Evolutionary conservation across 2,113 vertebrate genomes (phyloP), one percentile per base, ranked within the genome.

Genomic region (Phyllopteryx taeniolatus): DNA sequence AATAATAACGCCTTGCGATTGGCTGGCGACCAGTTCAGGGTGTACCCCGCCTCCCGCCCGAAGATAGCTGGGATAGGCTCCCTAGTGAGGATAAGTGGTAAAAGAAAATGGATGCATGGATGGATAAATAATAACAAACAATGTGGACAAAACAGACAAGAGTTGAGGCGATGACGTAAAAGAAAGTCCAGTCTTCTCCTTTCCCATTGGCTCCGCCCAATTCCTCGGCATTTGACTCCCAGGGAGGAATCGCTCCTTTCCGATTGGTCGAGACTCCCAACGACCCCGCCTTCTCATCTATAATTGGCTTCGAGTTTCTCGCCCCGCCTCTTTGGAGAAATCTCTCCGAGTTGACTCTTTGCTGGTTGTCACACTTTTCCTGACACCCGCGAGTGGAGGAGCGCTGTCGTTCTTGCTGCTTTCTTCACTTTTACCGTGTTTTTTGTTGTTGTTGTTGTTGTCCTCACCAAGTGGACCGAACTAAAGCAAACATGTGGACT

Each of bases 251-350:
- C 43, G 15, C 43, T 47, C n/a, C 13, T 47, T 12, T 47, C 22
- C 31, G 44, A 47, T 66, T 66, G 64, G 64, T 4, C 2, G 22
- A 66, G 44, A 66, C 22, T 4, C 10, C n/a, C 2, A 14, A 66
- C 44, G 0, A 3, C 8, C 22, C 64, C 43, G 64, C 64, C 44
- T 65, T 66, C 44, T 47, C 4, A 0, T 1, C 59, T 68, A 62
- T 67, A 80, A 90, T 88, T 89, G 85, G 88, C 33, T 8, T 17
- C 17, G 67, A 85, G 85, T 86, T 82, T 47, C 20, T 44, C 69
- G 39, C 43, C 69, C 78, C 74, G 63, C 82, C 85, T 72, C 72
- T 70, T 31, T 78, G 35, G 77, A 87, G 79, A 82, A 86, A 79
- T 85, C 87, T 68, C 67, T 46, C 43, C 59, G 76, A 88, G 81